Evolutionary conservation across 2,888 invertebrate species (phyloP).

Genomic region (Tenthredo notha): DNA sequence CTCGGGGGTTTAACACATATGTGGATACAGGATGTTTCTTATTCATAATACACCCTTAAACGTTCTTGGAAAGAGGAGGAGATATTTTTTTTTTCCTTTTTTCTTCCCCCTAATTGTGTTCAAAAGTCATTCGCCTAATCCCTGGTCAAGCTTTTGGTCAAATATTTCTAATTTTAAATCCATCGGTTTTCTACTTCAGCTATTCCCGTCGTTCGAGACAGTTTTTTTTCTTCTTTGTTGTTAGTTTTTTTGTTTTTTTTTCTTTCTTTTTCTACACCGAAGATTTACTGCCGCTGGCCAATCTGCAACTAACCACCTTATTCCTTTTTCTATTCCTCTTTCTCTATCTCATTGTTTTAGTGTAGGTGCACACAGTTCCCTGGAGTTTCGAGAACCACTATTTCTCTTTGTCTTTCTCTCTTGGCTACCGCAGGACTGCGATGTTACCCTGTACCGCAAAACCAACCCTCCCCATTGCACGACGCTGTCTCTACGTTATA

Average conservation of each 20-base stretch:
- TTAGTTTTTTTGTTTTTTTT: not conserved
- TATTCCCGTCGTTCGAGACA: not conserved
- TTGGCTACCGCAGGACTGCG: not conserved
- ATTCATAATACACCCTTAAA: not conserved
- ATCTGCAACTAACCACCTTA: not conserved
- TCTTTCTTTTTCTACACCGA: too few species aligned
- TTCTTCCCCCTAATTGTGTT: not conserved
- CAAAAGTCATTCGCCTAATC: not conserved
- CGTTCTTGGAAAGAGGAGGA: not conserved
- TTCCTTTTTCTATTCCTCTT: not conserved
- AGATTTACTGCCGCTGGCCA: conserved; percentile 19
- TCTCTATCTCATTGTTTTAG: conserved; percentile 18
- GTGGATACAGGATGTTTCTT: not conserved
- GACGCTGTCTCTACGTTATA: conserved; percentile 17
- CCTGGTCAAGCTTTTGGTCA: not conserved
- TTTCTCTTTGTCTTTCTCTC: not conserved
- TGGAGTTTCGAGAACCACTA: not conserved
- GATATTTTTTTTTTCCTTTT: not conserved
- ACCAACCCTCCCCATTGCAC: conserved; percentile 34
- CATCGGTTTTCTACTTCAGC: not conserved
- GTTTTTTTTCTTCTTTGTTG: not conserved
- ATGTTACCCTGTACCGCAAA: conserved; percentile 31
- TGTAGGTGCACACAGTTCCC: not conserved
- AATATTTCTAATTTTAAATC: conserved; percentile 30
- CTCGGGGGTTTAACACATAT: not conserved